Evolutionary conservation across 2,113 vertebrate species (phyloP).

Genomic region (Pluvialis apricaria): DNA sequence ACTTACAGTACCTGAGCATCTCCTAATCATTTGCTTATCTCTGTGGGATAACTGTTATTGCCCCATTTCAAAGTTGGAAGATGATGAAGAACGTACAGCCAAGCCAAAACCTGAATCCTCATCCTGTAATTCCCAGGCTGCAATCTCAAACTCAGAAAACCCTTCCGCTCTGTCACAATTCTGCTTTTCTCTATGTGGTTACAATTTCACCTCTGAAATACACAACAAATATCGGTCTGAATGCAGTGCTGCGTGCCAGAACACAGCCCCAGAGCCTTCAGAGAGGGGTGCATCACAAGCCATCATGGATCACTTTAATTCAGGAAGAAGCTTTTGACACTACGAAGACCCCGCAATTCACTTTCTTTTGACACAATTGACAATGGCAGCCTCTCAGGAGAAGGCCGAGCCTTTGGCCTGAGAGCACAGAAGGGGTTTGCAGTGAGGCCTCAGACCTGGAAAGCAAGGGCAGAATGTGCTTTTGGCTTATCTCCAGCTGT

Average conservation of each 20-base stretch:
- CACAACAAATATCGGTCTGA: not conserved
- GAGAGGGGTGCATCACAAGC: not conserved
- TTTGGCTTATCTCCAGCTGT: not conserved
- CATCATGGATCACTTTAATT: not conserved
- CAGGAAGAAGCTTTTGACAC: not conserved
- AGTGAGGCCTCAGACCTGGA: not conserved
- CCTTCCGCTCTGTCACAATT: accelerated
- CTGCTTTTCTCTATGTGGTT: not conserved
- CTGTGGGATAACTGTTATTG: not conserved
- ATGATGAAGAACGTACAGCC: not conserved
- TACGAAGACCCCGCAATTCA: not conserved
- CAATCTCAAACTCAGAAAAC: not conserved
- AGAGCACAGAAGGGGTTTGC: not conserved
- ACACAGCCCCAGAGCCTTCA: not conserved
- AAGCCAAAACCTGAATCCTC: not conserved
- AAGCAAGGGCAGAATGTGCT: not conserved
- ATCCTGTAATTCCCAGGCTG: not conserved
- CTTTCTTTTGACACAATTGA: not conserved
- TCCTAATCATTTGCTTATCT: not conserved
- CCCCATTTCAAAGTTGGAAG: not conserved
- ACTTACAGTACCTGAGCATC: not conserved
- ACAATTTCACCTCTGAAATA: not conserved
- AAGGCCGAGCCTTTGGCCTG: not conserved
- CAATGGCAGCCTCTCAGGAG: not conserved
- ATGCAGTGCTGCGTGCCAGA: not conserved